Base-by-base conservation (phyloP, 2,888 invertebrate species). In the Zygothrica quintamaculata region DNA sequence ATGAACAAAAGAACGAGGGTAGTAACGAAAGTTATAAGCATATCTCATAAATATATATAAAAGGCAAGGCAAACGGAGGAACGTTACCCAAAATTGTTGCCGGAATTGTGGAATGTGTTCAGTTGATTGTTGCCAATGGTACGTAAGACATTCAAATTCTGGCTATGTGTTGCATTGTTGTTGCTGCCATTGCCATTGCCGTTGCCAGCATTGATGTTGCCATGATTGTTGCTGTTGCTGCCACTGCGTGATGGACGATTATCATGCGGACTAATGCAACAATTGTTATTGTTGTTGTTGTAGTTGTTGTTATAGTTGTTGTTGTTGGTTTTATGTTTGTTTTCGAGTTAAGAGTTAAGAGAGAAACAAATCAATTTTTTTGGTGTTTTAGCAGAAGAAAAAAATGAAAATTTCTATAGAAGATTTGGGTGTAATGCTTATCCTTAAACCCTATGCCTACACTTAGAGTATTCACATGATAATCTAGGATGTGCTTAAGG, bases 111-210 rank as follows among this genome's bases (percentile, higher is more conserved):
- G 70, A 90, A 91, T 78, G 90, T 90, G 82, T 90, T 91, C 76
- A 91, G 84, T 78, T 90, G 90, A 87, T 89, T 90, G 76, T 91
- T 91, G 77, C 91, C 91, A 85, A 91, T 91, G 60, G 91, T 91
- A 74, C 91, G 88, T 75, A 91, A 84, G 59, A 91, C 90, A 85
- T 91, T 90, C 79, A 90, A 77, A 69, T 89, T 90, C 65, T 85
- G 90, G 70, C 84, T 84, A 55, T 81, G 86, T 48, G 67, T 76
- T 31, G 73, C 53, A 71, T 81, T 88, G 74, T 82, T 85, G 64
- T 53, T 79, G 65, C 62, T 75, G 74, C 69, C 88, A 59, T 74
- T 88, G 62, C 64, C 84, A 65, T 44, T 48, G 43, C 25, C 65
- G 52, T 29, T 60, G 47, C 15, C 33, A 39, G 12, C 15, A 40